These are phyloP conservation scores for Campoplex nolae DNA, from an alignment of 2,888 invertebrate species.

Conservation along the genomic window DNA sequence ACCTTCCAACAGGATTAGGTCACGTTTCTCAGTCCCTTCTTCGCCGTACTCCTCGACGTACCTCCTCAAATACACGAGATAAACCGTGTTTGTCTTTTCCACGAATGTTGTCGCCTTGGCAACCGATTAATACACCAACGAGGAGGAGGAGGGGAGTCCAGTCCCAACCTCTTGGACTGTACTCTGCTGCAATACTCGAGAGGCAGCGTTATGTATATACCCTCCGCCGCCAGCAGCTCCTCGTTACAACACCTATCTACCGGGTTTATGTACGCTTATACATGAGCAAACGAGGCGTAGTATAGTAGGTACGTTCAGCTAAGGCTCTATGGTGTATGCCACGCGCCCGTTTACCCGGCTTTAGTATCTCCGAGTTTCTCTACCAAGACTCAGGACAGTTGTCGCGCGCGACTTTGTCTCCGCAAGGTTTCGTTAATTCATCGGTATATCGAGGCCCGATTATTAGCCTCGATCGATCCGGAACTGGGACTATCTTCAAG, in stretches of 20 bases:
- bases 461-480: too few relatives aligned
- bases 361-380: conserved; percentile 62
- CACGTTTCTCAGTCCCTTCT: neutral
- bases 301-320: conserved; percentile 55
- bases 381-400: conserved; percentile 52
- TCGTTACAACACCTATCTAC: conserved; percentile 60
- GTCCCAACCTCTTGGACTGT: conserved; percentile 35
- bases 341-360: conserved; percentile 66
- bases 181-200: conserved; percentile 10
- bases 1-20: neutral
- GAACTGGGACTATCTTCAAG: too few relatives aligned
- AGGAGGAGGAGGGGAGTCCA: conserved; percentile 1
- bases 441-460: neutral
- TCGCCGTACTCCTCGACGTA: neutral
- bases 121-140: conserved; percentile 22
- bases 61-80: neutral
- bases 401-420: conserved; percentile 30
- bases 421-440: too few relatives aligned
- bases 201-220: conserved; percentile 39
- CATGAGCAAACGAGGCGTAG: conserved; percentile 46
- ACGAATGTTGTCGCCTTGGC: conserved; percentile 27
- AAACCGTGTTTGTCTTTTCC: conserved; percentile 31
- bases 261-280: conserved; percentile 34
- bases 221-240: conserved; percentile 32
- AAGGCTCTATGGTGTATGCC: conserved; percentile 56